phyloP scores from a whole-genome alignment of 2,888 invertebrate genomes.

The Andrena hattorfiana region DNA sequence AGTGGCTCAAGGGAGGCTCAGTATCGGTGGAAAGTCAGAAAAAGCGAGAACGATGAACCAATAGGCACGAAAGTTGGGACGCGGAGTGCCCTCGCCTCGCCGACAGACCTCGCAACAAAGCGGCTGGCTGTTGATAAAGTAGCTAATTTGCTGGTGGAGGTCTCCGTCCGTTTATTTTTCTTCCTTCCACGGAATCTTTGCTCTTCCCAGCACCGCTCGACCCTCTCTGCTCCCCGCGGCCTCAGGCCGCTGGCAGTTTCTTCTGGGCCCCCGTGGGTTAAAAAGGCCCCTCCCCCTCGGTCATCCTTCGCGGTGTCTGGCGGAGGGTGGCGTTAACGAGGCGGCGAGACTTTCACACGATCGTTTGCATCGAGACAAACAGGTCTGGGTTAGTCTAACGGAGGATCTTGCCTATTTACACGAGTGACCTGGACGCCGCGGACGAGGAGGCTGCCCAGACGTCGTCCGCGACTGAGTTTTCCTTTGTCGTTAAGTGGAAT shows the following conservation, averaged over 20 bases:
- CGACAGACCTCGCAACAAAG: conserved; percentile 33
- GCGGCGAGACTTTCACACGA: conserved; percentile 79
- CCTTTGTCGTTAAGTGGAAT: not conserved
- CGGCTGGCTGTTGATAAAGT: conserved; percentile 74
- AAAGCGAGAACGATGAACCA: conserved; percentile 15
- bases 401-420: conserved; percentile 60
- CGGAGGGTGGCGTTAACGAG: conserved; percentile 77
- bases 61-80: not conserved
- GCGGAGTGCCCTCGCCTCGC: not conserved
- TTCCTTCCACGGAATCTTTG: conserved; percentile 68
- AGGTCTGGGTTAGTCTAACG: conserved; percentile 58
- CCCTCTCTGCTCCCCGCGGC: conserved; percentile 42
- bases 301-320: conserved; percentile 55
- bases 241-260: conserved; percentile 45
- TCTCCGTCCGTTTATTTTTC: conserved; percentile 77
- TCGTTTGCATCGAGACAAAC: conserved; percentile 69
- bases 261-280: conserved; percentile 30
- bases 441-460: too few species aligned
- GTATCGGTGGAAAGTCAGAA: conserved; percentile 22
- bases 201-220: conserved; percentile 63
- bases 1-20: not conserved
- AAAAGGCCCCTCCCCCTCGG: conserved; percentile 45
- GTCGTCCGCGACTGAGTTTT: conserved; percentile 1
- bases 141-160: conserved; percentile 76
- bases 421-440: conserved; percentile 15